Conservation (phyloP, 2,888 invertebrate species). For the Erannis defoliaria region DNA sequence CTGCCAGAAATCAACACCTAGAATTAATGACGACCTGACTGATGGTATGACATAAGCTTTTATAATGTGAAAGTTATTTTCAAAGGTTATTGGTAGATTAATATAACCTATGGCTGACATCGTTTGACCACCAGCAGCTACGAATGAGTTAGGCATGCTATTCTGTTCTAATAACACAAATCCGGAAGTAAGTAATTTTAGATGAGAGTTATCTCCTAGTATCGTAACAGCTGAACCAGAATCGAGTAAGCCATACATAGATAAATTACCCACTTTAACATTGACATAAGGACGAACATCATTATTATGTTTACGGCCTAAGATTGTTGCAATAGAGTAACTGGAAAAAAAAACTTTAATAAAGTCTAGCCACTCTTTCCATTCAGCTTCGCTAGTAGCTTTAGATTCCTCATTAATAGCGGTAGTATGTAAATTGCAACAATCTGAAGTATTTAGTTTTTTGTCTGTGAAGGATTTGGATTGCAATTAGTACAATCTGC, state of each 20-base stretch:
- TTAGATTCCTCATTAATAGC: neutral
- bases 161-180: neutral
- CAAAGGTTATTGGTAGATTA: neutral
- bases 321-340: neutral
- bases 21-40: neutral
- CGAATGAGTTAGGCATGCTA: neutral
- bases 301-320: neutral
- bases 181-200: neutral
- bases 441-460: neutral
- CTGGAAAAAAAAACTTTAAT: neutral
- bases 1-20: slow-evolving; percentile 26
- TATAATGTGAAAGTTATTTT: neutral
- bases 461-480: neutral
- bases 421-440: neutral
- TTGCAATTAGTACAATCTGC: neutral
- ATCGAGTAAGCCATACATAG: neutral
- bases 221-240: neutral
- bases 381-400: neutral
- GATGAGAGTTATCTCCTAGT: neutral
- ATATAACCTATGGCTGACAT: neutral
- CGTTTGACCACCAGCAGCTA: neutral
- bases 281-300: neutral
- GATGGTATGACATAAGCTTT: neutral
- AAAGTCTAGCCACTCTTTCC: neutral
- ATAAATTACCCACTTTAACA: neutral